These are phyloP conservation scores for Musca domestica DNA, from an alignment of 1,140 invertebrate genomes.

Conservation along the genomic window DNA sequence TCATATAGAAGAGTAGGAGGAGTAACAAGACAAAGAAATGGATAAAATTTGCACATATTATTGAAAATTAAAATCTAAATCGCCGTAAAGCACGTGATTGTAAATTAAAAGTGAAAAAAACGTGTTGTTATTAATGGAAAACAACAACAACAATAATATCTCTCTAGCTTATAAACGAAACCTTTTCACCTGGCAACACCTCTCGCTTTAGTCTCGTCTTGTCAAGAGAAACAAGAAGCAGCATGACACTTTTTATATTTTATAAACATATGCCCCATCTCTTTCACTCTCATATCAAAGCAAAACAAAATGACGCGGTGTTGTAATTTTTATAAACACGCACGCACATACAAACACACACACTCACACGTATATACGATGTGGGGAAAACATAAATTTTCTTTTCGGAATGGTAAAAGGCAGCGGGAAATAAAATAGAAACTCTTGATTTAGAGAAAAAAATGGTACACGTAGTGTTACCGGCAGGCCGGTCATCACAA, in stretches of 20 bases:
- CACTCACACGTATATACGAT: too few relatives aligned
- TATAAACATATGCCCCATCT: neutral
- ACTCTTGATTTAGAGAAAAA: neutral
- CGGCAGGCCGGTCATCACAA: conserved; percentile 5
- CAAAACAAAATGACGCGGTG: conserved; percentile 1
- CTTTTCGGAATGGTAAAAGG: too few relatives aligned
- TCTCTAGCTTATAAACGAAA: neutral
- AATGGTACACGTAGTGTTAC: conserved; percentile 12
- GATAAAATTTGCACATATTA: neutral
- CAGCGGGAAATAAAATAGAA: neutral
- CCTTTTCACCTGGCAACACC: conserved; percentile 5
- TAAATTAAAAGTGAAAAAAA: neutral
- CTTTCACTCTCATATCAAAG: neutral
- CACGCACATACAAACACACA: too few relatives aligned
- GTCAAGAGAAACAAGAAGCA: neutral
- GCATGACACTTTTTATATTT: neutral
- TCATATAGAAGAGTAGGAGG: neutral
- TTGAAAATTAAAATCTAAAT: neutral
- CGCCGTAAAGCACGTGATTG: neutral
- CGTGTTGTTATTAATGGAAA: neutral
- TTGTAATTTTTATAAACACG: neutral
- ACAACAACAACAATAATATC: neutral
- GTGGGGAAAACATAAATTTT: too few relatives aligned
- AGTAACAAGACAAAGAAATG: neutral
- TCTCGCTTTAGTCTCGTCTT: neutral